Evolutionary conservation across 2,797 vertebrate species (phyloP).

Genomic region (Squalus acanthias): DNA sequence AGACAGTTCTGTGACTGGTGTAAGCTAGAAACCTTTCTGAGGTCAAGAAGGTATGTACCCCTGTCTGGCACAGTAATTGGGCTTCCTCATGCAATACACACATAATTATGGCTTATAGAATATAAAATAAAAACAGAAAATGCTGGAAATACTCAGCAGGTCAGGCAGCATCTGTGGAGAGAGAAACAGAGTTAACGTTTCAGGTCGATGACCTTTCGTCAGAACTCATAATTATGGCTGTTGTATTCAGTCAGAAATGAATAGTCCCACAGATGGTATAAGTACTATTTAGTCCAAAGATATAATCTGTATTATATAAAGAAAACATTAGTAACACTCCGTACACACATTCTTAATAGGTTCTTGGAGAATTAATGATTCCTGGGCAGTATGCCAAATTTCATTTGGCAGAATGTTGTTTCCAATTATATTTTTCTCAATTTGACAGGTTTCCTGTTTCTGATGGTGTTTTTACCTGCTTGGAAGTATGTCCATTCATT

Average conservation of each 20-base stretch:
- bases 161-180: too few species aligned
- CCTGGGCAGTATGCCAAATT: not conserved
- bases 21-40: not conserved
- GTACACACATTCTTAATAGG: not conserved
- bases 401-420: not conserved
- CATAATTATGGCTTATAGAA: not conserved
- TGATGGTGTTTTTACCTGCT: not conserved
- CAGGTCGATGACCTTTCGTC: too few species aligned
- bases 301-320: not conserved
- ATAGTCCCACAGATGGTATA: not conserved
- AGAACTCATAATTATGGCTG: not conserved
- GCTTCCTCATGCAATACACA: not conserved
- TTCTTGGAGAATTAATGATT: conserved; percentile 1
- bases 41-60: not conserved
- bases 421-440: not conserved
- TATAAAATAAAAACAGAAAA: too few species aligned
- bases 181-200: too few species aligned
- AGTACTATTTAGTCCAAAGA: not conserved
- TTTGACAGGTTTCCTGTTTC: not conserved
- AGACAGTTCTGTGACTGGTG: not conserved
- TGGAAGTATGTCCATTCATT: not conserved
- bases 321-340: not conserved
- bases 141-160: too few species aligned
- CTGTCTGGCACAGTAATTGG: not conserved
- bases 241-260: conserved; percentile 4